phyloP scores from a whole-genome alignment of 2,113 vertebrate species.

The Lonchura striata region DNA sequence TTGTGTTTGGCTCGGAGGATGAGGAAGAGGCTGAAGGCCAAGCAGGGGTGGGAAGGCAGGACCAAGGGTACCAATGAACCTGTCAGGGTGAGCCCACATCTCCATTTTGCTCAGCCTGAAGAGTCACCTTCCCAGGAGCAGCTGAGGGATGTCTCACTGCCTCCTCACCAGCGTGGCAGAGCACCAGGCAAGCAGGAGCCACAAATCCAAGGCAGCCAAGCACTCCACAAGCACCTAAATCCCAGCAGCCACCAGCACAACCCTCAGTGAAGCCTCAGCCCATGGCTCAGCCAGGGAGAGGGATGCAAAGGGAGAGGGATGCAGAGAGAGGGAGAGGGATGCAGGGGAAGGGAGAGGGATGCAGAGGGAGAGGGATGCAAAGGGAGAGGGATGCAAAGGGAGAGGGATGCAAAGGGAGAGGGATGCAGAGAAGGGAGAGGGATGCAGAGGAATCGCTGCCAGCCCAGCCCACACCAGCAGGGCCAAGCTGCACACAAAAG shows the following conservation, averaged over 20 bases:
- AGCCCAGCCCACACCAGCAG: background rate
- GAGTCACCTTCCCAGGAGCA: background rate
- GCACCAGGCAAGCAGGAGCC: background rate
- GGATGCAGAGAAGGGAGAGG: too few relatives aligned
- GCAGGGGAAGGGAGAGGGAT: too few relatives aligned
- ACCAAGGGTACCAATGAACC: background rate
- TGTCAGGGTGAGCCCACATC: rapidly evolving
- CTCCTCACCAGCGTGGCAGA: too few relatives aligned
- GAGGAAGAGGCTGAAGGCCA: background rate
- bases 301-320: too few relatives aligned
- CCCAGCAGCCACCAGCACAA: background rate
- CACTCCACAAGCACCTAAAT: background rate
- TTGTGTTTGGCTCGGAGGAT: rapidly evolving
- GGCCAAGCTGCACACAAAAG: background rate
- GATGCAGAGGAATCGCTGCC: background rate
- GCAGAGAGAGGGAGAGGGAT: too few relatives aligned
- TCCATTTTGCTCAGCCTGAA: background rate
- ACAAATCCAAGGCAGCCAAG: background rate
- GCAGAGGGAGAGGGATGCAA: too few relatives aligned
- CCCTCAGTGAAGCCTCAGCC: background rate
- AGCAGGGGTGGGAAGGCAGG: background rate
- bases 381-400: too few relatives aligned
- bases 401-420: too few relatives aligned
- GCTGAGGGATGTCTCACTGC: background rate
- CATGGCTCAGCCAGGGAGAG: background rate